Evolutionary conservation across 2,113 vertebrate genomes (phyloP), one percentile per base, ranked within the genome.

Genomic region (Steatornis caripensis): DNA sequence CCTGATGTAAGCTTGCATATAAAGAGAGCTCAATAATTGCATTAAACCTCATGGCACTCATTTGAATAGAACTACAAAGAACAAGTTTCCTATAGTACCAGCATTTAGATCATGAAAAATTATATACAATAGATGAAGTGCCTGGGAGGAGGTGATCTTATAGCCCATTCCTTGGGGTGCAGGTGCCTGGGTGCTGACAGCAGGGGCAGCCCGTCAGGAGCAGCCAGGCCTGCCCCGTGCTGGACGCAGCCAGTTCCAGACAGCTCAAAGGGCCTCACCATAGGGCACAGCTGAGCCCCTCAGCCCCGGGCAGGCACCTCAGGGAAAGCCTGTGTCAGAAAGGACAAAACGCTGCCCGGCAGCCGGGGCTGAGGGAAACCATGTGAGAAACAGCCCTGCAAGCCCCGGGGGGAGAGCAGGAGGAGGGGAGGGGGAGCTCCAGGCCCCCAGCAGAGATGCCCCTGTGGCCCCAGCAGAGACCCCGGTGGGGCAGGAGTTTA

Each of bases 171-270:
- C 26, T 79, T 30, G 7, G 13, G 19, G 19, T 48, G 43, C n/a
- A 36, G 46, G 61, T n/a, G 29, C 16, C 19, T 11, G 1, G 19
- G 43, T 5, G 18, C 4, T 12, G 32, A 32, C 34, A 11, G 26
- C 7, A 1, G 0, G 16, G 41, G 34, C n/a, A n/a, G n/a, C n/a
- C n/a, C n/a, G n/a, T n/a, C n/a, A n/a, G n/a, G n/a, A n/a, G n/a
- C n/a, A n/a, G n/a, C n/a, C n/a, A n/a, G n/a, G n/a, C n/a, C 39
- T 19, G 34, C 39, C 49, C 26, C 0, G 2, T 1, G 6, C 20
- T 2, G 1, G 29, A 5, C 29, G 2, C 43, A 16, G 20, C 10
- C 1, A 0, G 30, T 17, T 15, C 41, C 85, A 3, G 10, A 5
- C 2, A n/a, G n/a, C n/a, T n/a, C n/a, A n/a, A n/a, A n/a, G n/a